phyloP scores from a whole-genome alignment of 1,140 invertebrate genomes.

The Melipona quadrifasciata region DNA sequence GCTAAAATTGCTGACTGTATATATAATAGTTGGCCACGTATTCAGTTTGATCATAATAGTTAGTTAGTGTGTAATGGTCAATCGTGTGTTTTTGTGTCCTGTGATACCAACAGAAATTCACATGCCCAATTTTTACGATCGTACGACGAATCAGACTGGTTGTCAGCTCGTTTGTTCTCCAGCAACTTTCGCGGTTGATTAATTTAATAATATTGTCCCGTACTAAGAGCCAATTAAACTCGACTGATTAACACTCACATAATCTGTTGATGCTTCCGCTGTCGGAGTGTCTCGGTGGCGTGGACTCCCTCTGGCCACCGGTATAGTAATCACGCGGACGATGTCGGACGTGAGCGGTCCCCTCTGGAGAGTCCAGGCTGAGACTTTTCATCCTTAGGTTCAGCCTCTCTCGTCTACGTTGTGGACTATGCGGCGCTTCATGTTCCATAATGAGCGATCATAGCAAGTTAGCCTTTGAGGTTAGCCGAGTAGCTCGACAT shows the following conservation, averaged over 20 bases:
- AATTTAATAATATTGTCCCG: neutral
- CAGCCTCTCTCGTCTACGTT: conserved; percentile 92
- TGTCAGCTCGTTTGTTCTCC: neutral
- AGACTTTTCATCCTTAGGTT: conserved; percentile 99
- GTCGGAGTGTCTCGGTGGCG: conserved; percentile 81
- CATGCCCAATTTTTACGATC: no score
- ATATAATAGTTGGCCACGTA: no score
- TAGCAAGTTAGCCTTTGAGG: conserved; percentile 51
- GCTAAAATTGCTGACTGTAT: no score
- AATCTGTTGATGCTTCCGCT: conserved; percentile 84
- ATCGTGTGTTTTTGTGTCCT: no score
- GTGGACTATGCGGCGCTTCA: conserved; percentile 96
- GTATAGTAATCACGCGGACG: conserved; percentile 83
- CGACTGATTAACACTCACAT: conserved; percentile 70
- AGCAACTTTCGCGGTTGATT: neutral
- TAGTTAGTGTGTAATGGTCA: no score
- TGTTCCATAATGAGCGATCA: conserved; percentile 65
- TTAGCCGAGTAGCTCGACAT: conserved; percentile 63
- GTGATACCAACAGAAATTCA: no score
- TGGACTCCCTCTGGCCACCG: conserved; percentile 80
- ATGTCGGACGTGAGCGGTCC: conserved; percentile 92
- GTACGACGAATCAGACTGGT: no score
- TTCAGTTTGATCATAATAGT: no score
- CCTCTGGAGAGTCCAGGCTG: conserved; percentile 97
- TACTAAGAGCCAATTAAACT: neutral